Evolutionary conservation across 2,797 vertebrate genomes (phyloP), one percentile per base, ranked within the genome.

Genomic region (Thripadectes ignobilis): DNA sequence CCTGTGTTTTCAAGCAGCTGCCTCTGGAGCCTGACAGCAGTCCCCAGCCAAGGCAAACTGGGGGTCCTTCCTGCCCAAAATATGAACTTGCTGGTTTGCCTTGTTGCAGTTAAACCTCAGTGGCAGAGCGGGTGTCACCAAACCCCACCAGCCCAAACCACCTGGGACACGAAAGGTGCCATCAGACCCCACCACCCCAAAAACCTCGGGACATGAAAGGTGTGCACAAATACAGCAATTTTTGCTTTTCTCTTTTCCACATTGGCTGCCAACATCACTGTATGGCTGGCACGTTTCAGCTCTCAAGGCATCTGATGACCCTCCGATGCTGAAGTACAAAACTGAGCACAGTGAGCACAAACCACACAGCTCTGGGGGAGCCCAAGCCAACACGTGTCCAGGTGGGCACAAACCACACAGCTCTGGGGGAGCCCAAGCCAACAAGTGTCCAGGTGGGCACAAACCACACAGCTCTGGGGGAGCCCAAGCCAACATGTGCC

Each of bases 71-170:
- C 1, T 23, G 12, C 13, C 80, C 55, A 24, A n/a, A 73, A 12
- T 0, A 19, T 0, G 9, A 67, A 5, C 12, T 2, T 5, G 18
- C 39, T 29, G 2, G 24, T 16, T 32, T 8, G 49, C 46, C 21
- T 38, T 2, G 0, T 10, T n/a, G 52, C 22, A 30, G 45, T 11
- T 5, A 32, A 43, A 46, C 8, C 5, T 34, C 12, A 21, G 61
- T 2, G 1, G 1, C 34, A 12, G n/a, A 24, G 51, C 2, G 3
- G 46, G 9, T 1, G 61, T 2, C 0, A 0, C 30, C 20, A 51
- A 78, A 30, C 3, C 22, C 38, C 55, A 21, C 6, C 59, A 39
- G 15, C 16, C 55, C 18, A 29, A 51, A 52, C 45, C 48, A 29
- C 23, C 54, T 13, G 27, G 1, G 21, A 51, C 7, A 5, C 2